Percentiles rank a stretch among this genome's conserved stretches.
Conservation (phyloP, 1,140 invertebrate species). For the Formica selysi region DNA sequence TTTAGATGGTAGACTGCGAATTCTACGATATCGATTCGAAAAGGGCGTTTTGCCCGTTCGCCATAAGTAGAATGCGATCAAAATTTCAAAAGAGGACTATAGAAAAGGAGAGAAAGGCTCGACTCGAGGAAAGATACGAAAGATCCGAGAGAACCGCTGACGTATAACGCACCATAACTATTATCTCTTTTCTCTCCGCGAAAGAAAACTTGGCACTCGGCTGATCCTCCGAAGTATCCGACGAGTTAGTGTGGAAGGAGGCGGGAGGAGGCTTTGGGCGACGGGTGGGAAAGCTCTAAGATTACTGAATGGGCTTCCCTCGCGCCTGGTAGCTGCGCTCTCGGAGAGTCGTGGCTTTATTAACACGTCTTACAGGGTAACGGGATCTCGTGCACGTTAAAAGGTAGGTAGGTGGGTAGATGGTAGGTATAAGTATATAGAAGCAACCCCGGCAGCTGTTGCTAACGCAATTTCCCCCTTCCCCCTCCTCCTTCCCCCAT, state of each 20-base stretch:
- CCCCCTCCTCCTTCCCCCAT: conserved; percentile 50
- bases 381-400: conserved; percentile 73
- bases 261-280: background rate
- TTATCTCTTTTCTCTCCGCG: conserved; percentile 55
- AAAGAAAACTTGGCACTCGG: conserved; percentile 70
- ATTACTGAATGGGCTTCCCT: conserved; percentile 62
- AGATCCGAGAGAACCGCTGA: conserved; percentile 47
- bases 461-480: conserved; percentile 78
- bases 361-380: conserved; percentile 77
- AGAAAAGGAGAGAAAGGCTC: background rate
- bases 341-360: conserved; percentile 74
- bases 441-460: conserved; percentile 74
- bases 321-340: conserved; percentile 41
- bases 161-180: conserved; percentile 59
- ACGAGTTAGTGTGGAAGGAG: conserved; percentile 21
- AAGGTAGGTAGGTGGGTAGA: conserved; percentile 65
- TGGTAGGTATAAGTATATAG: conserved; percentile 68
- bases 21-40: conserved; percentile 29
- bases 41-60: conserved; percentile 28
- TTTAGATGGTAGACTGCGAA: conserved; percentile 30
- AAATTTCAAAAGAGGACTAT: conserved; percentile 47
- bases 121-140: conserved; percentile 26
- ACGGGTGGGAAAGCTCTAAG: conserved; percentile 50
- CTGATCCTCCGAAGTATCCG: conserved; percentile 49
- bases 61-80: conserved; percentile 36